A percentile compares a stretch with the other conserved stretches of the same genome.
These are phyloP conservation scores for Pasiphila rectangulata DNA, from an alignment of 2,888 invertebrate genomes.

Conservation along the genomic window DNA sequence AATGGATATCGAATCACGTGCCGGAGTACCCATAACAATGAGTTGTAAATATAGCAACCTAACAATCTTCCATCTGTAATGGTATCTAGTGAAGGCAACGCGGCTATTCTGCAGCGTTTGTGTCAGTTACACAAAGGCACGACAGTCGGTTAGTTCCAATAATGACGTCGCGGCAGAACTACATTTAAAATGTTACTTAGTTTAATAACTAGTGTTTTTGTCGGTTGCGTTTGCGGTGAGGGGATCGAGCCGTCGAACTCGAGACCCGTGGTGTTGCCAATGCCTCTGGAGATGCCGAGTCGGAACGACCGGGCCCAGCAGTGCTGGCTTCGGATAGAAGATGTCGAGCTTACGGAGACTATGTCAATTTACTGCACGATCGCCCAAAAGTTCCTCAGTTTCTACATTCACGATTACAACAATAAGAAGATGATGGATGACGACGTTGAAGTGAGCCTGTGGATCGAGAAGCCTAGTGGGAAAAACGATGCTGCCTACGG, in stretches of 20 bases:
- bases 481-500: conserved; percentile 42
- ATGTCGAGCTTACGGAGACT: conserved; percentile 63
- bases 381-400: conserved; percentile 57
- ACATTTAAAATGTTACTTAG: conserved; percentile 73
- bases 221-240: conserved; percentile 14
- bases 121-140: conserved; percentile 50
- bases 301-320: conserved; percentile 69
- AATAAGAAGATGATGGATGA: conserved; percentile 64
- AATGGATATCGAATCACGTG: conserved; percentile 37
- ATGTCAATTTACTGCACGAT: conserved; percentile 57
- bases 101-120: conserved; percentile 57
- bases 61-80: conserved; percentile 65
- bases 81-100: conserved; percentile 58
- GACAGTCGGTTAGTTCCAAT: conserved; percentile 63
- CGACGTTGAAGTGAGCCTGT: conserved; percentile 61
- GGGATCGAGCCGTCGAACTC: conserved; percentile 34
- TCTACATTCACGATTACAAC: conserved; percentile 66
- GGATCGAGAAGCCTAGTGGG: conserved; percentile 57
- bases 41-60: conserved; percentile 64
- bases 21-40: conserved; percentile 46
- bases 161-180: conserved; percentile 60
- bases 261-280: conserved; percentile 54
- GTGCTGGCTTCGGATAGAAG: conserved; percentile 71
- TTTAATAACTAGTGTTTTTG: conserved; percentile 39
- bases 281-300: conserved; percentile 64